Evolutionary conservation across 2,888 invertebrate species (phyloP), one percentile per base, ranked within the genome.

Genomic region (Asteroscopus sphinx): DNA sequence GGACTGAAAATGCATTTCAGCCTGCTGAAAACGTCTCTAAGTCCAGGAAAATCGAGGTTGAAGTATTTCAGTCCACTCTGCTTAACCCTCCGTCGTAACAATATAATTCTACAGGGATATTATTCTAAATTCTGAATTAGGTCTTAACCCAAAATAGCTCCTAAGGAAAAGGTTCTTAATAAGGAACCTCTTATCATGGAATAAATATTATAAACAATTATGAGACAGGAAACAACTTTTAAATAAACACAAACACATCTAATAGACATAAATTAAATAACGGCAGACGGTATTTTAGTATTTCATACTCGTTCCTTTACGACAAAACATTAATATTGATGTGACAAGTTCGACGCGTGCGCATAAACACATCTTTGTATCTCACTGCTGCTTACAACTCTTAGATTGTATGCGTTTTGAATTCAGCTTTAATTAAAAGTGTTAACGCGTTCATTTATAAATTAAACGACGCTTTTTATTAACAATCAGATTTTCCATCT

Each of bases 311-410:
- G 55, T 60, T 42, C 46, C 8, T 2, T n/a, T 8, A 5, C 8
- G 15, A 17, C 15, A 21, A 25, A 21, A 28, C 55, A 66, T 67
- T 52, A 66, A 67, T 61, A 67, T 66, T 60, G 44, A 66, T 67
- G 55, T 13, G 28, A 33, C 51, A 60, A 44, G 52, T 35, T 49
- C 48, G 52, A 52, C 52, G 68, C 67, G 68, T 67, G 68, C 68
- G 62, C 67, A 15, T 16, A 55, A 40, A 35, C 37, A 25, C 30
- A 36, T 41, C 33, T 41, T 48, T 48, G 40, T 49, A n/a, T 6
- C 25, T 15, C 13, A 16, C 16, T 21, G 9, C 12, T 39, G 16
- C 7, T 52, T 2, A 3, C 16, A 39, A 39, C 54, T 59, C 53
- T 41, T 33, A 4, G n/a, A 48, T 49, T 49, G 15, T 25, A 53